Percentiles rank a stretch among this genome's conserved stretches.
Evolutionary conservation across 37 sponge, comb jelly and placozoan genomes (phyloP).

Genomic region (Petrosia ficiformis): DNA sequence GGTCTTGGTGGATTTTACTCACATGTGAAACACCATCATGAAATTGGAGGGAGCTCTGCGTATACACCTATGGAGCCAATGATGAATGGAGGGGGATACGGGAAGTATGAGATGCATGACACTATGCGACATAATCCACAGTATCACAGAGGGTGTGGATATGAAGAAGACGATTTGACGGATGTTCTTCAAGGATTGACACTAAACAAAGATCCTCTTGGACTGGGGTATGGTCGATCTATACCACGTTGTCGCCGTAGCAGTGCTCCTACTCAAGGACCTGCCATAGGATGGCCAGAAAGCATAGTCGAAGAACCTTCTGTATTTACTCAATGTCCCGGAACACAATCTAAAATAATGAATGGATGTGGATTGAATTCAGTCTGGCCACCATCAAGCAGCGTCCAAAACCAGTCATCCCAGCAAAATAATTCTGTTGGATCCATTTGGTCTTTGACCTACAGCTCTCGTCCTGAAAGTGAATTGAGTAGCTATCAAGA

Average conservation of each 20-base stretch:
- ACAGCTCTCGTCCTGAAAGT: conserved; percentile 34
- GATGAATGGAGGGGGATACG: not conserved
- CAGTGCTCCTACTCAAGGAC: conserved; percentile 48
- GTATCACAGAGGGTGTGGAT: not conserved
- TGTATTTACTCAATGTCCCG: not conserved
- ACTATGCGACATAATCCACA: not conserved
- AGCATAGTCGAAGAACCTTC: not conserved
- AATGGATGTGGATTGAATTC: not conserved
- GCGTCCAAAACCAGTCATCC: not conserved
- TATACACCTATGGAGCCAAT: not conserved
- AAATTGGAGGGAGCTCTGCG: not conserved
- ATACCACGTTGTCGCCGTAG: conserved; percentile 7
- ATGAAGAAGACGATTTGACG: conserved; percentile 49
- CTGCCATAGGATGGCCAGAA: not conserved
- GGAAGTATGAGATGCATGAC: not conserved
- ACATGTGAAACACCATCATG: not conserved
- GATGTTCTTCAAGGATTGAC: conserved; percentile 48
- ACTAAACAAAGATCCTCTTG: conserved; percentile 18
- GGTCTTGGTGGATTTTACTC: conserved; percentile 53
- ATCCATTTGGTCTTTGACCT: not conserved
- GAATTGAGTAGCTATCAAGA: conserved; percentile 38
- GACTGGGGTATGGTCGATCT: conserved; percentile 27
- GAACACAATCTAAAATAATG: not conserved
- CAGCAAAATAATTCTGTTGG: not conserved
- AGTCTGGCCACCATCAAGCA: not conserved